These are phyloP conservation scores for Bruchidius siliquastri DNA, from an alignment of 2,888 invertebrate genomes.

Conservation along the genomic window DNA sequence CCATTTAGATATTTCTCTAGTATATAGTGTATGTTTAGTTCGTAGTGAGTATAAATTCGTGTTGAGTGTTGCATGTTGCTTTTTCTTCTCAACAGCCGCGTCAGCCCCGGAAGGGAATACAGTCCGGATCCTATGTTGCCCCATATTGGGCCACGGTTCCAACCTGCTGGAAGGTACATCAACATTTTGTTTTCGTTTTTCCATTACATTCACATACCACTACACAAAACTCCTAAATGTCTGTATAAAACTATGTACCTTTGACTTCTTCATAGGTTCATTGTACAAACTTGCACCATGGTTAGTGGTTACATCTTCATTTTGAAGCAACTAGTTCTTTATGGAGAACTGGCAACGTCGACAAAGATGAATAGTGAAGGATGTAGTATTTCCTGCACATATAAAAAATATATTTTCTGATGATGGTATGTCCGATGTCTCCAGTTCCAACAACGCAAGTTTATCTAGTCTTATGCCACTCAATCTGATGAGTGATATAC, in stretches of 20 bases:
- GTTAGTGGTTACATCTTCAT: background rate
- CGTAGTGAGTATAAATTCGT: constrained; percentile 1
- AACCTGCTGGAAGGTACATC: constrained; percentile 75
- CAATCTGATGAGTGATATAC: too few relatives aligned
- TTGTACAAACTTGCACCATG: background rate
- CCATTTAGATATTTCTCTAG: background rate
- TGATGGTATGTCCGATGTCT: too few relatives aligned
- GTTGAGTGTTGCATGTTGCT: constrained; percentile 37
- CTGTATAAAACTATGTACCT: background rate
- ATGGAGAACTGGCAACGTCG: too few relatives aligned
- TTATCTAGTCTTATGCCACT: too few relatives aligned
- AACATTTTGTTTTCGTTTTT: constrained; percentile 22
- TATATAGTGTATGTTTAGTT: background rate
- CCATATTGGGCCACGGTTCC: constrained; percentile 87
- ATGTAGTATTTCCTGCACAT: too few relatives aligned
- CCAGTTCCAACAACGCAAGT: too few relatives aligned
- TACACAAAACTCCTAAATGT: background rate
- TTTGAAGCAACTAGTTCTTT: too few relatives aligned
- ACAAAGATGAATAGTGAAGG: too few relatives aligned
- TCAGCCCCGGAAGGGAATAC: constrained; percentile 79
- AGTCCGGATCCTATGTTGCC: constrained; percentile 80
- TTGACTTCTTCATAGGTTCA: background rate
- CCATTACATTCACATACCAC: background rate
- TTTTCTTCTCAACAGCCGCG: constrained; percentile 63
- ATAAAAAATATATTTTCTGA: too few relatives aligned